Evolutionary conservation across 2,113 vertebrate genomes (phyloP), one percentile per base, ranked within the genome.

Genomic region (Erpornis zantholeuca): DNA sequence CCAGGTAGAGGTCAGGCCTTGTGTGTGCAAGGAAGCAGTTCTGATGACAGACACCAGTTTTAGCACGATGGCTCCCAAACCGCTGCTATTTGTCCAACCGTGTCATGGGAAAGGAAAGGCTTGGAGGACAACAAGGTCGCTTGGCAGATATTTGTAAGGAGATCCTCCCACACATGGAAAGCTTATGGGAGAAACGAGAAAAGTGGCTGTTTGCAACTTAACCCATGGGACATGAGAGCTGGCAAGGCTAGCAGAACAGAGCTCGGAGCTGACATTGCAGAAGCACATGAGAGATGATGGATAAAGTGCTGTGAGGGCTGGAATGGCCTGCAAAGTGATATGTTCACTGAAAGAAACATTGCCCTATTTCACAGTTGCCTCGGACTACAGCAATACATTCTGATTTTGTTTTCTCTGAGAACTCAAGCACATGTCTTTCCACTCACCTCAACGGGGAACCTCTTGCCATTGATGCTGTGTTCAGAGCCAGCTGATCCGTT

Each of bases 401-500:
- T 50, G 69, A 36, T 86, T 94, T 91, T 64, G 42, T 52, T 66
- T 71, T 68, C 81, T 53, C 79, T 66, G 8, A n/a, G 63, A 91
- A 81, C 65, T 31, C 23, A 47, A 80, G 63, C 18, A 1, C 29
- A 0, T 28, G 75, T 59, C 45, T 86, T 73, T 82, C 31, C 82
- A 97, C 99, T 99, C 97, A 99, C 99, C 99, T 99, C 99, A 36
- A 99, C 99, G 0, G 99, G 99, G 97, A 98, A 99, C 76, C 98
- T 98, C 90, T 97, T 98, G 93, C 99, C 98, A 1, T 99, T 98
- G 98, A 99, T 97, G 96, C 99, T 99, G 98, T 99, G 99, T 56
- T 99, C 99, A 3, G 99, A 99, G 80, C 99, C 99, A 0, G 98
- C 98, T 0, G 99, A 99, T 65, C 98, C 99, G 8, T 99, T 99